These are phyloP conservation scores for Drosophila murphyi DNA, from an alignment of 1,140 invertebrate species.

Conservation along the genomic window DNA sequence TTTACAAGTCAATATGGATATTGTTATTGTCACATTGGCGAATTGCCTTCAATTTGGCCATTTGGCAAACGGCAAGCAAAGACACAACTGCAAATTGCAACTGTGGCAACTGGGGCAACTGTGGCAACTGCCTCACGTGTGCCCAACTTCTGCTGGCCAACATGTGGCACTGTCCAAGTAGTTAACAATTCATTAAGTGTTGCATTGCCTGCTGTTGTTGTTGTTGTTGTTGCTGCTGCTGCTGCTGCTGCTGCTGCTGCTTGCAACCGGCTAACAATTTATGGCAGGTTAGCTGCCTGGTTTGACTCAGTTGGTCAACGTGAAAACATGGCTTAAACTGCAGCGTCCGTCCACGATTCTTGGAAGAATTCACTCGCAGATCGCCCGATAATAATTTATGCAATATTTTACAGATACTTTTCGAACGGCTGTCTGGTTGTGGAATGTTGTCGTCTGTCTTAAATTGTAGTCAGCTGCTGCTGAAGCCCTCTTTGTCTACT, in stretches of 20 bases:
- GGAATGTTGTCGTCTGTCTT: constrained; percentile 45
- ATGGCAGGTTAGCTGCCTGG: constrained; percentile 59
- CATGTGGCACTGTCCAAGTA: constrained; percentile 50
- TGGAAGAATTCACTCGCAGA: constrained; percentile 62
- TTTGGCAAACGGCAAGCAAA: constrained; percentile 47
- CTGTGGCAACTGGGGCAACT: constrained; percentile 46
- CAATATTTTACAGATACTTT: constrained; percentile 26
- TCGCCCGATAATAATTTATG: constrained; percentile 53
- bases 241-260: constrained; percentile 5
- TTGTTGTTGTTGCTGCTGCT: constrained; percentile 20
- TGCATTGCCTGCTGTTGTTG: constrained; percentile 38
- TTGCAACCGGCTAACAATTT: constrained; percentile 61
- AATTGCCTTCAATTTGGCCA: constrained; percentile 71
- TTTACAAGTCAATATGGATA: constrained; percentile 76
- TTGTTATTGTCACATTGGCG: constrained; percentile 68
- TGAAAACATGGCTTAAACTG: constrained; percentile 34
- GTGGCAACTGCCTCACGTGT: constrained; percentile 43
- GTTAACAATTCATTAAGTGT: constrained; percentile 79
- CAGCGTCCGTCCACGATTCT: constrained; percentile 52
- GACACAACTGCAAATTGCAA: constrained; percentile 39
- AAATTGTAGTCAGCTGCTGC: constrained; percentile 38
- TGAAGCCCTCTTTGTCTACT: too few relatives aligned
- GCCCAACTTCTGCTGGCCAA: constrained; percentile 38
- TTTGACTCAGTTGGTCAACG: constrained; percentile 54
- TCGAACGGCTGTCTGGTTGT: constrained; percentile 8